Evolutionary conservation across 1,140 invertebrate genomes (phyloP), one percentile per base, ranked within the genome.

Genomic region (Macrostomum lignano): DNA sequence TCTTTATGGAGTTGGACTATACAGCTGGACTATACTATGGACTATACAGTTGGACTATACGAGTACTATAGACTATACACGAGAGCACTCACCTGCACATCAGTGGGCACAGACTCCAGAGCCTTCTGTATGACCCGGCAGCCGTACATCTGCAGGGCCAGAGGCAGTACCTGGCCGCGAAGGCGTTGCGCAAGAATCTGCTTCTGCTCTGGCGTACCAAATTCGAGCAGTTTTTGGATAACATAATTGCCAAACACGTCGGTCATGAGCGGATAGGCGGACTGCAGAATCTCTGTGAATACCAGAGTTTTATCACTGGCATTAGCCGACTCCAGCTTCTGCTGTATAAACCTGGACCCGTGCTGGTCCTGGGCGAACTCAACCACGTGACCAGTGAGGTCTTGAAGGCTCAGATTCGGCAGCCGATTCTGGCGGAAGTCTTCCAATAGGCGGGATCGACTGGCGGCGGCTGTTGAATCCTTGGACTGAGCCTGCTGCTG

Each of bases 301-400:
- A 98, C 84, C 63, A 93, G 70, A 50, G 88, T 76, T 52, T 96
- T 98, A 46, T 98, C 91, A 35, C 72, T 69, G 11, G 74, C 68
- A 11, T 77, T 76, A 6, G 91, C 86, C 36, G 84, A 66, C 61
- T 98, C 91, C 41, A 98, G 59, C 60, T 96, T 96, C 58, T 98
- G 91, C 52, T 98, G 91, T 46, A 98, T 98, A 55, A 96, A 98
- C 39, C 86, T 69, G 6, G 86, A 96, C 7, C 91, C 91, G 56
- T 98, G 88, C 55, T 98, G 91, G 63, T 98, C 91, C 61, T 96
- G 86, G n/a, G n/a, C n/a, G n/a, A n/a, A n/a, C n/a, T n/a, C n/a
- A n/a, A n/a, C n/a, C n/a, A n/a, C n/a, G n/a, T n/a, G n/a, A n/a
- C n/a, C n/a, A n/a, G n/a, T n/a, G n/a, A n/a, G n/a, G n/a, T n/a